These are phyloP conservation scores for Zaprionus tsacasi DNA, from an alignment of 1,140 invertebrate genomes.

Conservation along the genomic window DNA sequence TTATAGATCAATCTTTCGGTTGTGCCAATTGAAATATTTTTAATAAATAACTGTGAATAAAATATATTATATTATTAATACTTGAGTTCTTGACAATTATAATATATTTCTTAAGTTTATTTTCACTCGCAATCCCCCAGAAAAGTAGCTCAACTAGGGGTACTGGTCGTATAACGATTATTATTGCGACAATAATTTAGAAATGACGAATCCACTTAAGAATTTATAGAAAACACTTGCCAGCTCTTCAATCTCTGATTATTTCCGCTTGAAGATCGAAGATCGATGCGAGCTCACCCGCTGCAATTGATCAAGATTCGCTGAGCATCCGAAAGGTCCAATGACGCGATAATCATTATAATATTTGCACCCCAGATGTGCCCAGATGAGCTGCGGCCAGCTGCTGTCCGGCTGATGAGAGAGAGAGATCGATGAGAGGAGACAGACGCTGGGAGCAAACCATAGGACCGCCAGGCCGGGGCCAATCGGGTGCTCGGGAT, in stretches of 20 bases:
- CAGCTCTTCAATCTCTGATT: neutral
- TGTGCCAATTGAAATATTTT: neutral
- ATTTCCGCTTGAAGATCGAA: neutral
- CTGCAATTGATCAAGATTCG: neutral
- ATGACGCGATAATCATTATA: constrained; percentile 67
- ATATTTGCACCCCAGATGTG: constrained; percentile 62
- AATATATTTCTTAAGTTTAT: neutral
- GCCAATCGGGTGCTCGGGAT: constrained; percentile 1
- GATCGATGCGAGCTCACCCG: neutral
- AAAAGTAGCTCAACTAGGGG: neutral
- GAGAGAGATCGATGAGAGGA: neutral
- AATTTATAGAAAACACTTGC: constrained; percentile 6
- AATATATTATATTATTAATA: neutral
- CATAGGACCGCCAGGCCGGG: constrained; percentile 13
- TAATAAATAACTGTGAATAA: neutral
- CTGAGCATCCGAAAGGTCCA: constrained; percentile 30
- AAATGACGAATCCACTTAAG: constrained; percentile 2
- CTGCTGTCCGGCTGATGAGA: neutral
- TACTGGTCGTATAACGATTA: neutral
- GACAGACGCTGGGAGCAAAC: neutral
- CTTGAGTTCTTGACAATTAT: neutral
- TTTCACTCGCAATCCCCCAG: neutral
- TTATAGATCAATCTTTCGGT: too few relatives aligned
- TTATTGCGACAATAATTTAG: neutral
- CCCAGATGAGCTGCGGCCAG: constrained; percentile 21